These are phyloP conservation scores for Alauda arvensis DNA, from an alignment of 2,797 vertebrate species.

Conservation along the genomic window DNA sequence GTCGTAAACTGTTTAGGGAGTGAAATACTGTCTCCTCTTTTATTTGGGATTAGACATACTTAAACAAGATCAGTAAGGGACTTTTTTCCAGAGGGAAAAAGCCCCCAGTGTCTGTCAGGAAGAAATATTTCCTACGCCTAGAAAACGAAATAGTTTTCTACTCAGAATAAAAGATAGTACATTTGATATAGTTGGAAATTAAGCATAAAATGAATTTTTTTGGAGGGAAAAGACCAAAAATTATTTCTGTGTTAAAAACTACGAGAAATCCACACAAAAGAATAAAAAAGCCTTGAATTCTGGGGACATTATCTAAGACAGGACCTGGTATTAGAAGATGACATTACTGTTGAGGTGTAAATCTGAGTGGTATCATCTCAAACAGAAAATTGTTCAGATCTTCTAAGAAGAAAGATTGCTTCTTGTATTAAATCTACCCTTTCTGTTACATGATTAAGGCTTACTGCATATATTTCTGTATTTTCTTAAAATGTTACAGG, in stretches of 20 bases:
- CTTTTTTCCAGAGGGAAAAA: background rate
- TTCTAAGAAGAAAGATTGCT: background rate
- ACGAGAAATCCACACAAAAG: background rate
- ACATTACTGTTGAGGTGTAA: background rate
- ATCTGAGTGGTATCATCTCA: background rate
- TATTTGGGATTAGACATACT: constrained; percentile 43
- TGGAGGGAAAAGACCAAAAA: background rate
- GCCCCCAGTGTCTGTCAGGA: background rate
- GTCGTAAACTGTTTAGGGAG: constrained; percentile 9
- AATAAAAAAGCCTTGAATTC: background rate
- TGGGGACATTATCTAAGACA: background rate
- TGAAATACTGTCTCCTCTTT: constrained; percentile 42
- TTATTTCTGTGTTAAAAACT: background rate
- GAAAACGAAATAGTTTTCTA: background rate
- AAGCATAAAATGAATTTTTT: background rate
- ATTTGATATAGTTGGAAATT: background rate
- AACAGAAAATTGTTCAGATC: background rate
- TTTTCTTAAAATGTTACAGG: background rate
- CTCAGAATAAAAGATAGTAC: background rate
- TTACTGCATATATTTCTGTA: background rate
- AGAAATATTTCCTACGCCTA: background rate
- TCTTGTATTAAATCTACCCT: background rate
- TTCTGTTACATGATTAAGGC: background rate
- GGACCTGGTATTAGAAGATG: background rate
- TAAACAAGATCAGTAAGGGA: constrained; percentile 31